phyloP scores from a whole-genome alignment of 1,140 invertebrate genomes.

The Trichonephila clavata region DNA sequence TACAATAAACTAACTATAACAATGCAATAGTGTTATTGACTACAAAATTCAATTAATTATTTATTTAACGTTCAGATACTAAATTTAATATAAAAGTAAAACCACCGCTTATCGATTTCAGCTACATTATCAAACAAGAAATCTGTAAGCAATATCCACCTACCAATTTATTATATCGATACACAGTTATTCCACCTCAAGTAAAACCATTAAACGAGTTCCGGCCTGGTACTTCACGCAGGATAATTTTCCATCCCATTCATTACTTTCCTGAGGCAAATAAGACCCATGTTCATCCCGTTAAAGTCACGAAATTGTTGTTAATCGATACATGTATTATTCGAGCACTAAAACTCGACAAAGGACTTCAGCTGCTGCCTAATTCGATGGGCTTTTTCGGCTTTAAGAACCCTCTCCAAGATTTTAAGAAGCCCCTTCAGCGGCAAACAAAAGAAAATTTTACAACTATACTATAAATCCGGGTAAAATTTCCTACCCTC shows the following conservation, averaged over 20 bases:
- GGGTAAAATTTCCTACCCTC: conserved; percentile 1
- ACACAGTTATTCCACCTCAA: not conserved
- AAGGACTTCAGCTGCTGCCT: not conserved
- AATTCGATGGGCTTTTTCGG: conserved; percentile 24
- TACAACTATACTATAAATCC: conserved; percentile 9
- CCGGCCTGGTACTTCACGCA: not conserved
- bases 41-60: no score
- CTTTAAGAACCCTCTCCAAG: not conserved
- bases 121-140: no score
- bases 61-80: no score
- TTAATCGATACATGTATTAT: not conserved
- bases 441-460: conserved; percentile 20
- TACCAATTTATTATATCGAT: not conserved
- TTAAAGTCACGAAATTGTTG: not conserved
- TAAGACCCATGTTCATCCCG: not conserved
- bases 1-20: no score
- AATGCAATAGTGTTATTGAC: no score
- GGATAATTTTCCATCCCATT: not conserved
- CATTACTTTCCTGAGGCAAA: not conserved
- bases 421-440: not conserved
- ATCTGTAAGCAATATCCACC: not conserved
- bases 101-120: no score
- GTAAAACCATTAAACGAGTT: not conserved
- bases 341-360: not conserved
- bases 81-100: no score